Evolutionary conservation across 2,888 invertebrate species (phyloP), one percentile per base, ranked within the genome.

Genomic region (Microdon myrmicae): DNA sequence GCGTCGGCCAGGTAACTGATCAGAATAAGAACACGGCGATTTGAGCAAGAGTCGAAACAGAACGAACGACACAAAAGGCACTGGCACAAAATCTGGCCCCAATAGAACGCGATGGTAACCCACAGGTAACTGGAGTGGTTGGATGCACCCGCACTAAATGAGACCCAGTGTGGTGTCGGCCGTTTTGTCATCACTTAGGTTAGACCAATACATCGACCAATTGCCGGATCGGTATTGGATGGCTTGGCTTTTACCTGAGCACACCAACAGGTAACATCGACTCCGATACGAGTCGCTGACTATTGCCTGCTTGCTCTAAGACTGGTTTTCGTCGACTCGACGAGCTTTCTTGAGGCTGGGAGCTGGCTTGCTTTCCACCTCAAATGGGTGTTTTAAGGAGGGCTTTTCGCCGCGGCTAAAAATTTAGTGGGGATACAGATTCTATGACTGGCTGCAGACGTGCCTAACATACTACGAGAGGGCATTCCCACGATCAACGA

Each of bases 21-120:
- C n/a, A n/a, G n/a, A n/a, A n/a, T n/a, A n/a, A n/a, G n/a, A 22
- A 22, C 5, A 8, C 22, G 22, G 22, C 22, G 8, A 22, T 22
- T 8, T 5, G 22, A 6, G 8, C 6, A 8, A 22, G 5, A 8
- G 22, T 22, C 28, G 13, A 7, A 25, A 35, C 20, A 25, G 41
- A 39, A 34, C 20, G 12, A 35, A 55, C 43, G 37, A 23, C 32
- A 38, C 44, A 56, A 56, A 37, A 56, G 56, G 51, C 51, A 53
- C 58, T 41, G 58, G 37, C 47, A 58, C 31, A 64, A 41, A 44
- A 19, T 28, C 23, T 19, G 48, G 35, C 56, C 48, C 49, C 41
- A 56, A 56, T 56, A 56, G 56, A 56, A 56, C 48, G 45, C 41
- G 58, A 53, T 53, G 64, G 51, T 64, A 64, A 64, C 45, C 64